phyloP scores from a whole-genome alignment of 2,888 invertebrate genomes.

The Archips xylosteana region DNA sequence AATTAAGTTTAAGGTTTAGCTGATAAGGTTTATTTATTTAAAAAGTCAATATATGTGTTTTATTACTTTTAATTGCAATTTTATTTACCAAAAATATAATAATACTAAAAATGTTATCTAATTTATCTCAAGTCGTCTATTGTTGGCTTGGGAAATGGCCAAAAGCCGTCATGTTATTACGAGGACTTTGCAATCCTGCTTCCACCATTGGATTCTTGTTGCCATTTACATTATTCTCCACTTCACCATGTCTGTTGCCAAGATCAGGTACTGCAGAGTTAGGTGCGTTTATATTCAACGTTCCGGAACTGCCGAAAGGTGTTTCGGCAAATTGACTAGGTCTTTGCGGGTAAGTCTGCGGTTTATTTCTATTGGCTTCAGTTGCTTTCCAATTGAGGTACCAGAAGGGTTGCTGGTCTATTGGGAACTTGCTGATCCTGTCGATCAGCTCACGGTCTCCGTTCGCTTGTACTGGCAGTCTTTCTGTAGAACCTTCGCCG shows the following conservation, averaged over 20 bases:
- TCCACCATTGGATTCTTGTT: neutral
- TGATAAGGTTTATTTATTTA: constrained; percentile 83
- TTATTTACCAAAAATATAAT: constrained; percentile 54
- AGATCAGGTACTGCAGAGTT: constrained; percentile 21
- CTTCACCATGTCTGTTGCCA: constrained; percentile 13
- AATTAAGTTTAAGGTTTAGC: constrained; percentile 76
- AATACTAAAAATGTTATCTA: too few species aligned
- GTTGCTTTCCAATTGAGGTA: constrained; percentile 88
- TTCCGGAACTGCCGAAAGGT: constrained; percentile 7
- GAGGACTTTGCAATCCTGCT: neutral
- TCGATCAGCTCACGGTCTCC: constrained; percentile 87
- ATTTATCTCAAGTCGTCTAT: neutral
- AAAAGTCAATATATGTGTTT: constrained; percentile 84
- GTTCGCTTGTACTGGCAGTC: constrained; percentile 87
- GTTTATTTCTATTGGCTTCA: constrained; percentile 83
- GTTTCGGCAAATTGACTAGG: constrained; percentile 62
- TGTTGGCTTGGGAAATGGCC: neutral
- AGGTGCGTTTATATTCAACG: constrained; percentile 9
- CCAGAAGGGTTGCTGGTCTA: constrained; percentile 90
- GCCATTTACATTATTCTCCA: neutral
- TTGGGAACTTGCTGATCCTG: constrained; percentile 87
- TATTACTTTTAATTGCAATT: constrained; percentile 65
- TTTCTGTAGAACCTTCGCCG: constrained; percentile 68
- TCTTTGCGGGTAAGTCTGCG: constrained; percentile 69
- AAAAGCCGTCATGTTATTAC: constrained; percentile 24